Evolutionary conservation across 2,797 vertebrate genomes (phyloP).

Genomic region (Argyrosomus regius): DNA sequence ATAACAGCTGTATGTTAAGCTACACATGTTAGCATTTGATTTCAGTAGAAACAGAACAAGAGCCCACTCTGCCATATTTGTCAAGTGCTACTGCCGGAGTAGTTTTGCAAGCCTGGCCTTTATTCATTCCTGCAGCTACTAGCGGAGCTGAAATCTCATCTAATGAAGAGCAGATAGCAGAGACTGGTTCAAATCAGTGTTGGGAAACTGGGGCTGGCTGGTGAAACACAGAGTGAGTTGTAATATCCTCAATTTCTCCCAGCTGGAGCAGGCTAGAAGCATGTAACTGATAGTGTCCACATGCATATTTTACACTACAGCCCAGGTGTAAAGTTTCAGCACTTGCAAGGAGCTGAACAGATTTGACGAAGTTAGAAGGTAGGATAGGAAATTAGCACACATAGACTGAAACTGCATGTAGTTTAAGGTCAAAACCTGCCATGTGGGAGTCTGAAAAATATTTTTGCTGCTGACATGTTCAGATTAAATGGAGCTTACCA

Average conservation of each 20-base stretch:
- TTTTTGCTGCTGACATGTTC: neutral
- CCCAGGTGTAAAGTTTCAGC: conserved; percentile 79
- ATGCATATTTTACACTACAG: conserved; percentile 83
- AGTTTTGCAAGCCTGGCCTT: conserved; percentile 35
- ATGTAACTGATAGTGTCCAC: conserved; percentile 81
- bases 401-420: neutral
- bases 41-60: conserved; percentile 35
- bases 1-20: conserved; percentile 9
- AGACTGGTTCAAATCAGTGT: conserved; percentile 81
- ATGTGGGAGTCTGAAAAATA: neutral
- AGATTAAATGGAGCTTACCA: neutral
- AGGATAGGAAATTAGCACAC: conserved; percentile 22
- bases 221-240: conserved; percentile 78
- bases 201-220: conserved; percentile 78
- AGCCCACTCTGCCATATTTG: conserved; percentile 30
- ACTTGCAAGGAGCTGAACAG: conserved; percentile 76
- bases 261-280: conserved; percentile 73
- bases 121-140: conserved; percentile 57
- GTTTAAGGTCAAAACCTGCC: neutral
- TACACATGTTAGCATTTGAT: conserved; percentile 27
- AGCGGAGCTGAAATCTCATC: conserved; percentile 65
- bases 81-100: conserved; percentile 42
- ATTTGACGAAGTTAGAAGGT: conserved; percentile 70
- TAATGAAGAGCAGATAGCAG: conserved; percentile 74
- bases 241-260: conserved; percentile 80